Evolutionary conservation across 2,113 vertebrate genomes (phyloP).

Genomic region (Mirza zaza): DNA sequence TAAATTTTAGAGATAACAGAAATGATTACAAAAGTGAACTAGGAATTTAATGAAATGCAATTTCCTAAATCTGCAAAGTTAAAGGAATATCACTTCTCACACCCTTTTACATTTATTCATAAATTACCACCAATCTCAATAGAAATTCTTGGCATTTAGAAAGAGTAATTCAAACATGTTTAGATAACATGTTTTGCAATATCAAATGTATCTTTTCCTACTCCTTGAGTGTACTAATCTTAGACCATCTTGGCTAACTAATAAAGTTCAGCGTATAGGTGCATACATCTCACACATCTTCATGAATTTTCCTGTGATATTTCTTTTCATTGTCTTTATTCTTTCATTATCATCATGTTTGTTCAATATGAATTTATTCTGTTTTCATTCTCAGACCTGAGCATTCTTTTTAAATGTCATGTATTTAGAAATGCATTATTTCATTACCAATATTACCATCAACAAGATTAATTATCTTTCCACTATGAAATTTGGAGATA

Average conservation of each 20-base stretch:
- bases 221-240: background rate
- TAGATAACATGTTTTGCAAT: background rate
- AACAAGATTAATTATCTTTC: conserved; percentile 34
- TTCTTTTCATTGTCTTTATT: conserved; percentile 9
- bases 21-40: conserved; percentile 24
- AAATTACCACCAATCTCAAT: background rate
- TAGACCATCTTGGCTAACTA: background rate
- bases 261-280: background rate
- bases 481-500: conserved; percentile 37
- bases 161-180: conserved; percentile 13
- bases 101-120: background rate
- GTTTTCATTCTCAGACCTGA: background rate
- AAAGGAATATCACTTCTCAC: conserved; percentile 10
- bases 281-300: background rate
- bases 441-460: conserved; percentile 20
- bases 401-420: conserved; percentile 25
- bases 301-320: conserved; percentile 8
- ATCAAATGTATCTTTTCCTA: background rate
- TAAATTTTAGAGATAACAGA: conserved; percentile 50
- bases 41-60: conserved; percentile 40
- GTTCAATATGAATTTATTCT: background rate
- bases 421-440: conserved; percentile 45
- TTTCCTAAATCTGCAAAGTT: conserved; percentile 28
- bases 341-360: background rate
- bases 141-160: conserved; percentile 48